phyloP scores from a whole-genome alignment of 2,888 invertebrate genomes.

The Uloborus plumipes region DNA sequence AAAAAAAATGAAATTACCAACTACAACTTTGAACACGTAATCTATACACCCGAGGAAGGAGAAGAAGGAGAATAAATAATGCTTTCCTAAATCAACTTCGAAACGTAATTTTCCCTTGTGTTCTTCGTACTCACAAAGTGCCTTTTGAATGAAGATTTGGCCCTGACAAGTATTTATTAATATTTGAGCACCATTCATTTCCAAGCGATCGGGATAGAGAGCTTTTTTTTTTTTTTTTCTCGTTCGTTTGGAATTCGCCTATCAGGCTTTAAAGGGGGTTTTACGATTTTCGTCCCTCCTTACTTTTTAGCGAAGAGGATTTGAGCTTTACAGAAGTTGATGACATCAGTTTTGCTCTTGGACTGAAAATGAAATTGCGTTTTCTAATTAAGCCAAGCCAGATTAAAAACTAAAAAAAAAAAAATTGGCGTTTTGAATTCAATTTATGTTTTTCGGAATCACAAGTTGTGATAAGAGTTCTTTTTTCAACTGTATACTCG shows the following conservation, averaged over 20 bases:
- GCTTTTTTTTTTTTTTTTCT: constrained; percentile 33
- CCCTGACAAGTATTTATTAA: constrained; percentile 60
- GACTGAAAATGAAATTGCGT: not conserved
- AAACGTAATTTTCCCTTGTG: constrained; percentile 22
- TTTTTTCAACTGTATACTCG: too few relatives aligned
- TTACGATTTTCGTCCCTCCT: not conserved
- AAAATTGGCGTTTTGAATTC: too few relatives aligned
- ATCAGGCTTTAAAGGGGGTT: constrained; percentile 18
- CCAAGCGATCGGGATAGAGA: not conserved
- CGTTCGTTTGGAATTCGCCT: constrained; percentile 22
- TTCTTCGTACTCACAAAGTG: constrained; percentile 15
- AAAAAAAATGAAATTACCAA: constrained; percentile 22
- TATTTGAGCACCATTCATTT: constrained; percentile 54
- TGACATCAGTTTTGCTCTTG: constrained; percentile 32
- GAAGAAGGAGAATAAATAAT: constrained; percentile 16
- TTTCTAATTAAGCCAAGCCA: not conserved
- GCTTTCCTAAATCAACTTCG: constrained; percentile 12
- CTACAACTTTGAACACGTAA: constrained; percentile 34
- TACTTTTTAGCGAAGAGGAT: not conserved
- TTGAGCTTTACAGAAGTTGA: constrained; percentile 44
- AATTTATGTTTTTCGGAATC: too few relatives aligned
- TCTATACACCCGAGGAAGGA: not conserved
- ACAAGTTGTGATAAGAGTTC: too few relatives aligned
- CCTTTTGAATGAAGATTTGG: constrained; percentile 41
- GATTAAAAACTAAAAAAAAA: too few relatives aligned